A percentile compares a stretch with the other conserved stretches of the same genome.
Evolutionary conservation across 2,888 invertebrate species (phyloP).

Genomic region (Capitulum mitella): DNA sequence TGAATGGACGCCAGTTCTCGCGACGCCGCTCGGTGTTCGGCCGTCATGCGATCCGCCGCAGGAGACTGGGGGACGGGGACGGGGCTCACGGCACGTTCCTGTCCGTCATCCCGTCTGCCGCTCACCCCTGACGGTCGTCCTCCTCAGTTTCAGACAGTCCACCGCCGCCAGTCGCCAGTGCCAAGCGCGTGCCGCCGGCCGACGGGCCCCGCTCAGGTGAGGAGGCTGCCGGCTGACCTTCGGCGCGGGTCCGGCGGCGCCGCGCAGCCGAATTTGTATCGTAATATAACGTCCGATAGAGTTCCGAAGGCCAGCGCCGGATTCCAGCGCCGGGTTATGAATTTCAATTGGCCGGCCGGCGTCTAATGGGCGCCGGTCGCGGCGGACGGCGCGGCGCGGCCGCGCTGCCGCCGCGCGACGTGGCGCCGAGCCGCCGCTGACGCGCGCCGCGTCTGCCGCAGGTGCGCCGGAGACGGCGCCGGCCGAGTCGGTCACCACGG

Average conservation of each 20-base stretch:
- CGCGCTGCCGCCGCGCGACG: too few species aligned
- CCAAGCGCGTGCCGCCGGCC: neutral
- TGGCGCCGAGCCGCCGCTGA: neutral
- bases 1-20: too few species aligned
- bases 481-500: neutral
- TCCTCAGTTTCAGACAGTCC: neutral
- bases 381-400: neutral
- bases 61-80: too few species aligned
- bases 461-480: neutral
- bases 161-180: neutral
- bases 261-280: constrained; percentile 3
- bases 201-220: neutral
- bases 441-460: neutral
- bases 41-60: too few species aligned
- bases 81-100: too few species aligned
- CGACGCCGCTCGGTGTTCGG: too few species aligned
- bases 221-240: neutral
- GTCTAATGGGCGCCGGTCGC: neutral
- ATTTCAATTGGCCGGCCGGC: constrained; percentile 3
- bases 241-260: neutral
- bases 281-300: constrained; percentile 4
- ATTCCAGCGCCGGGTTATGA: constrained; percentile 2
- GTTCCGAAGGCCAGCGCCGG: neutral
- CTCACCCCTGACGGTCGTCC: neutral
- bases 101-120: too few species aligned